phyloP scores from a whole-genome alignment of 2,888 invertebrate genomes.

The Taenaris catops region DNA sequence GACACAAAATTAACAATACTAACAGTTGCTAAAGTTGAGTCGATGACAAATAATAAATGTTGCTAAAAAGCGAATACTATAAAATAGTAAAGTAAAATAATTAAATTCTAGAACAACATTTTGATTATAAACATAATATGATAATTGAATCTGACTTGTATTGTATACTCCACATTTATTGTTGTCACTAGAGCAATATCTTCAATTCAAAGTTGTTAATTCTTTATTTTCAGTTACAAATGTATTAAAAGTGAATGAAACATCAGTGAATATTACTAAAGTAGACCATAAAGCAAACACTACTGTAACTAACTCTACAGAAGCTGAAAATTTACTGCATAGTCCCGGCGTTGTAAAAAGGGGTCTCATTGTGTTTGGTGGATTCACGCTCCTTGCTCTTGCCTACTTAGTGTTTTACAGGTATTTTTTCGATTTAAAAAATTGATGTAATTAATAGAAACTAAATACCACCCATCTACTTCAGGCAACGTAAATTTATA shows the following conservation, averaged over 20 bases:
- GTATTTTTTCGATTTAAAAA: constrained; percentile 32
- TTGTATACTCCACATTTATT: too few species aligned
- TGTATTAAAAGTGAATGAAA: constrained; percentile 7
- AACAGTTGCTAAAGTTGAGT: too few species aligned
- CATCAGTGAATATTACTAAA: constrained; percentile 1
- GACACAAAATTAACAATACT: too few species aligned
- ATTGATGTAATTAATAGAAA: constrained; percentile 4
- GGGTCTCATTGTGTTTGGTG: constrained; percentile 69
- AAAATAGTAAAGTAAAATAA: too few species aligned
- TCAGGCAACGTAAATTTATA: too few species aligned
- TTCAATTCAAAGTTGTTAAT: not conserved
- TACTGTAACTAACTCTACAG: constrained; percentile 26
- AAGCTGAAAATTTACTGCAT: constrained; percentile 30
- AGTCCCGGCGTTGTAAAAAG: constrained; percentile 64
- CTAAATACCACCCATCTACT: too few species aligned
- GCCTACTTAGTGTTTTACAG: constrained; percentile 71
- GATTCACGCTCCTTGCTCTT: constrained; percentile 58
- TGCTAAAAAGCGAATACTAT: too few species aligned
- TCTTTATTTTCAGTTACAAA: not conserved
- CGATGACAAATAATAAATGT: too few species aligned
- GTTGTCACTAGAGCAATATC: too few species aligned
- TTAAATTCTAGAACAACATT: too few species aligned
- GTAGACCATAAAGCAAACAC: constrained; percentile 9
- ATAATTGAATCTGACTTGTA: too few species aligned
- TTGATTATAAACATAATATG: too few species aligned